Base-by-base conservation (phyloP, 2,797 vertebrate species). In the Sebastes minor region DNA sequence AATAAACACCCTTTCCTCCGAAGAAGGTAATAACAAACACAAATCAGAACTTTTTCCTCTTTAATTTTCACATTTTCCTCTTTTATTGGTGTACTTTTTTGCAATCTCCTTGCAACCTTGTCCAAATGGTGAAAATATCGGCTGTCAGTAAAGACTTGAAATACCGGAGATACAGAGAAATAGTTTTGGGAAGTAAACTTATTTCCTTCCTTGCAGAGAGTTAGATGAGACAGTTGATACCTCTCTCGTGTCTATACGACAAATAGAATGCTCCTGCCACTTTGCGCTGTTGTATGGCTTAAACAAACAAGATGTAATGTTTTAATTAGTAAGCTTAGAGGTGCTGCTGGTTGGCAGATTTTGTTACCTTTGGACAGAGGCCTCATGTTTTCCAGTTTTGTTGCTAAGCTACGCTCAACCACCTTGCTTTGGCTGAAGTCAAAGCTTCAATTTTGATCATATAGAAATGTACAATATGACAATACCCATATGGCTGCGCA, bases 391-490 rank as follows among this genome's bases (percentile, higher is more conserved):
- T 27, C 35, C 9, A 46, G 5, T 25, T 23, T 46, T 46, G 0
- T 2, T 49, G 64, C 63, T 67, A n/a, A 52, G 27, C 49, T 55
- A 53, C 25, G 23, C 18, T 55, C 2, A 3, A 14, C 25, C 46
- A 61, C 14, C 14, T 52, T 11, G 6, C 27, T 55, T 69, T 75
- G 49, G 5, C 9, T 66, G 28, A 52, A 18, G 25, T 42, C 22
- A 49, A 62, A 74, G 27, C 67, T 77, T 68, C 35, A 46, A 62
- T 66, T 74, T 59, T 55, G 13, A 66, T 55, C 4, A 18, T 68
- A 42, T 35, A 60, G 33, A 64, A 78, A 68, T 42, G 18, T 76
- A 23, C 5, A 61, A 62, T 25, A 64, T 25, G 63, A 68, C 52
- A 42, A 23, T 6, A 33, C 56, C 70, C 12, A 69, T 32, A 20